Evolutionary conservation across 2,113 vertebrate genomes (phyloP).

Genomic region (Microcebus ravelobensis): DNA sequence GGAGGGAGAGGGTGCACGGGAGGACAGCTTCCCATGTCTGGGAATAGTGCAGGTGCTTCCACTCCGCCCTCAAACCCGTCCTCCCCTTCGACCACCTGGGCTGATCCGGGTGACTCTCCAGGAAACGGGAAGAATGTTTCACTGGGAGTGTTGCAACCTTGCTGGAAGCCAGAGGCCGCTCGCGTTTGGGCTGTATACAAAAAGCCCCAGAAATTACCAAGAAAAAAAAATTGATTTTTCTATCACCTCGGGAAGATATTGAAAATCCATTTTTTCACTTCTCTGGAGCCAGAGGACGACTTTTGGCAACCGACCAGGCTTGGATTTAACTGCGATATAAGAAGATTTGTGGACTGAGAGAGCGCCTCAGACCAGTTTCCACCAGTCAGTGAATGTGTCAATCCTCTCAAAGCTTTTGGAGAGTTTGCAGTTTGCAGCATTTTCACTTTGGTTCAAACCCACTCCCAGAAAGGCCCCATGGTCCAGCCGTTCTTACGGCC

Average conservation of each 20-base stretch:
- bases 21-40: rapidly evolving
- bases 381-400: neutral
- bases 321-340: neutral
- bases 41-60: rapidly evolving
- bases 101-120: too few species aligned
- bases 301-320: neutral
- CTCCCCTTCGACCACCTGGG: rapidly evolving
- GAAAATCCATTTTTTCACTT: neutral
- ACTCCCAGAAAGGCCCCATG: neutral
- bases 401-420: neutral
- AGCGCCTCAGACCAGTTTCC: neutral
- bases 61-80: rapidly evolving
- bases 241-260: neutral
- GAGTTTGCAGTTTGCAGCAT: neutral
- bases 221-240: slow-evolving; percentile 16
- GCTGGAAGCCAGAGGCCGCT: neutral
- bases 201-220: neutral
- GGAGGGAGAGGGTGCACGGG: rapidly evolving
- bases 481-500: neutral
- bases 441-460: neutral
- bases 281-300: neutral
- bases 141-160: rapidly evolving
- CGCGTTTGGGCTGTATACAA: neutral
- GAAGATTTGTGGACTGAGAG: neutral
- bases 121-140: neutral